phyloP scores from a whole-genome alignment of 2,797 vertebrate species.

The Staurois parvus region DNA sequence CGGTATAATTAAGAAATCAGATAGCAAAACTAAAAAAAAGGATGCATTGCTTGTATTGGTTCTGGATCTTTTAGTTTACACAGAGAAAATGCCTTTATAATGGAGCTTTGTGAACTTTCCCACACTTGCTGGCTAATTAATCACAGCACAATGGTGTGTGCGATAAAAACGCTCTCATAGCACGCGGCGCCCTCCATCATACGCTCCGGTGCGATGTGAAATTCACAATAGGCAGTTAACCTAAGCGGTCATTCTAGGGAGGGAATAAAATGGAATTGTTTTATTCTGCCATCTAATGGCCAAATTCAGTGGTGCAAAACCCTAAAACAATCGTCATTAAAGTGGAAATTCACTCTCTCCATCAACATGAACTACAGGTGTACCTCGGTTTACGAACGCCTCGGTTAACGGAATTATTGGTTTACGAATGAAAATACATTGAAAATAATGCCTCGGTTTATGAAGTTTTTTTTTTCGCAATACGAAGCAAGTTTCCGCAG shows the following conservation, averaged over 20 bases:
- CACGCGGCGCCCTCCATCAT: not conserved
- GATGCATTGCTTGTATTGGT: not conserved
- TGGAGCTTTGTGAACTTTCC: conserved; percentile 29
- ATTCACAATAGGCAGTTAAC: not conserved
- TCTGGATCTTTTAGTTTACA: conserved; percentile 2
- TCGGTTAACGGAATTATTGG: no score
- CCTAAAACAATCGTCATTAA: no score
- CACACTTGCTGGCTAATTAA: conserved; percentile 42
- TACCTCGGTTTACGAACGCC: no score
- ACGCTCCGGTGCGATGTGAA: not conserved
- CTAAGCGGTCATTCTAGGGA: not conserved
- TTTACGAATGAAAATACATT: no score
- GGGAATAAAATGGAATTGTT: not conserved
- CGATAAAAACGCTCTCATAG: not conserved
- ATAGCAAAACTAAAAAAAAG: not conserved
- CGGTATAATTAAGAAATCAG: not conserved
- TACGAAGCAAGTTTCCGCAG: no score
- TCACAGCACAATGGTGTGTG: conserved; percentile 18
- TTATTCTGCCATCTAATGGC: conserved; percentile 24
- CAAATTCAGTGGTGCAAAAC: not conserved
- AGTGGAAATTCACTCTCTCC: no score
- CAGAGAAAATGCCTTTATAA: conserved; percentile 19
- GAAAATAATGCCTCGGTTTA: no score
- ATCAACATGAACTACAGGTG: no score
- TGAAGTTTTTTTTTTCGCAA: no score